Conservation (phyloP, 2,113 vertebrate genomes). For the Xenus cinereus region DNA sequence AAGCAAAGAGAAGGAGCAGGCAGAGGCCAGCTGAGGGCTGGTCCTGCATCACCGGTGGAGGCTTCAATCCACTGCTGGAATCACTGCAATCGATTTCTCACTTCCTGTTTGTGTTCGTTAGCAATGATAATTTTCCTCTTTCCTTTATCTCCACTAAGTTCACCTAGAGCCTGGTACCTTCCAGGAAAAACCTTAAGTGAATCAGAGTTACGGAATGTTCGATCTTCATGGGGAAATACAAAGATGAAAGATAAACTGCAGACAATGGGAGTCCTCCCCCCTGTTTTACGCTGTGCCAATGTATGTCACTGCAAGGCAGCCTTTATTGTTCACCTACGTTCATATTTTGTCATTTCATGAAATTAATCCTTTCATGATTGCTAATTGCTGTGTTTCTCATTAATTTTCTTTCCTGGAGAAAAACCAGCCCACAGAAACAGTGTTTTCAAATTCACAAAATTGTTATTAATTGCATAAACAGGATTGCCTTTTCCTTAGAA, state of each 20-base stretch:
- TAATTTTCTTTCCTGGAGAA: slow-evolving; percentile 19
- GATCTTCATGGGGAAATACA: accelerated
- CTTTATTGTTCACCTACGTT: background rate
- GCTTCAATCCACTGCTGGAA: background rate
- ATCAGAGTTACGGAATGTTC: background rate
- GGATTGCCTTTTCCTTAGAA: background rate
- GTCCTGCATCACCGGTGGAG: accelerated
- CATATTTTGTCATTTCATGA: background rate
- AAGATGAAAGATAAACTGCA: background rate
- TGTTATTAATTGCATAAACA: background rate
- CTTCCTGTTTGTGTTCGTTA: slow-evolving; percentile 7
- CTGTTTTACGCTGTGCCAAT: background rate
- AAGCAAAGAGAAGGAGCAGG: background rate
- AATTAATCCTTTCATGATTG: background rate
- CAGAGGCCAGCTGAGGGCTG: background rate
- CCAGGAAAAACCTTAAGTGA: background rate
- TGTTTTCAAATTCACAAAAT: slow-evolving; percentile 1
- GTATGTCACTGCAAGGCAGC: background rate
- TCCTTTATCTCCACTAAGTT: background rate
- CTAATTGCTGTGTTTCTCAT: slow-evolving; percentile 8
- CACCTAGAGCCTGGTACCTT: background rate
- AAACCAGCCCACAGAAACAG: background rate
- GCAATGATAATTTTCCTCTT: background rate
- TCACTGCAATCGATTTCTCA: slow-evolving; percentile 40
- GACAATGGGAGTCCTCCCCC: background rate